Conservation (phyloP, 2,113 vertebrate genomes). For the Sterrhoptilus dennistouni region DNA sequence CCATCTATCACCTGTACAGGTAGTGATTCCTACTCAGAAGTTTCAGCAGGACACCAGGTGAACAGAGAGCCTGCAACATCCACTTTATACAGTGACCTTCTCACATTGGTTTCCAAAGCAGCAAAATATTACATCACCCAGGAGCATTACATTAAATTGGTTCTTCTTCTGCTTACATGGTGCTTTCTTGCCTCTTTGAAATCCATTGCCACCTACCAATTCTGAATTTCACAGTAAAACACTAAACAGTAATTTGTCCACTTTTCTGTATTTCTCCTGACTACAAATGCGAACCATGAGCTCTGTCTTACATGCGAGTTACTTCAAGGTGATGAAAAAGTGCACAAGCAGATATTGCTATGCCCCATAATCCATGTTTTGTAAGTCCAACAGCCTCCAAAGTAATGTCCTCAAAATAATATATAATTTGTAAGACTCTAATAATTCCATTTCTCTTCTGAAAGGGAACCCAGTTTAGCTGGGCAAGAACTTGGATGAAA, state of each 20-base stretch:
- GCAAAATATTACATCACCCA: not conserved
- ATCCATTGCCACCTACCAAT: not conserved
- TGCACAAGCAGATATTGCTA: not conserved
- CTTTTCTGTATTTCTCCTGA: not conserved
- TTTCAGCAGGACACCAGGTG: not conserved
- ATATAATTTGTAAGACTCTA: not conserved
- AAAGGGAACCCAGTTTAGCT: not conserved
- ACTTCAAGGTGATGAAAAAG: not conserved
- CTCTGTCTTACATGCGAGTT: not conserved
- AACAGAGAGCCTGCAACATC: not conserved
- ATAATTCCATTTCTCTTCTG: not conserved
- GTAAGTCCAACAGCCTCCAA: not conserved
- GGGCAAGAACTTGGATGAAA: not conserved
- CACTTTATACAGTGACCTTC: not conserved
- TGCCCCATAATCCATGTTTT: not conserved
- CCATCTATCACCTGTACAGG: not conserved
- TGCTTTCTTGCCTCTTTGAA: not conserved
- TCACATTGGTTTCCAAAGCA: not conserved
- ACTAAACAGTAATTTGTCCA: not conserved
- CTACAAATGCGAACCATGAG: not conserved
- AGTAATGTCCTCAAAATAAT: not conserved
- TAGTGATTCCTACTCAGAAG: not conserved
- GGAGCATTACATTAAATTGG: not conserved
- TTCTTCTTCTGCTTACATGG: accelerated
- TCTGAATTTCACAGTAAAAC: not conserved